A percentile compares a stretch with the other conserved stretches of the same genome.
These are phyloP conservation scores for Campoplex nolae DNA, from an alignment of 2,888 invertebrate genomes.

Conservation along the genomic window DNA sequence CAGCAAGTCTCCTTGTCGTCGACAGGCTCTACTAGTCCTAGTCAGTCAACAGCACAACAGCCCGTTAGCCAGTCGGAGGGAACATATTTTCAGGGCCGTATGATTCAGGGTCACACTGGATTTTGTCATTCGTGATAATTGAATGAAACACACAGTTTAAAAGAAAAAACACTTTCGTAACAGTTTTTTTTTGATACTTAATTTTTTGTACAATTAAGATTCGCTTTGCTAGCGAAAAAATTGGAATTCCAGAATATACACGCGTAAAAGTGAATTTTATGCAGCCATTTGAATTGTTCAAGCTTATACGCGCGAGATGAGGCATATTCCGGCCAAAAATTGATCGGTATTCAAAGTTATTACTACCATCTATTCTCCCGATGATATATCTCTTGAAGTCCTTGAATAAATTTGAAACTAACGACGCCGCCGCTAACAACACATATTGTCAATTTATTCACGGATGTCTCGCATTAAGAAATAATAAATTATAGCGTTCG, in stretches of 20 bases:
- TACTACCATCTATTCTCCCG: no score
- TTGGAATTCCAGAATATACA: background rate
- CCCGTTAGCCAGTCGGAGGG: background rate
- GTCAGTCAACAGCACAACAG: no score
- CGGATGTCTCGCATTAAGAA: background rate
- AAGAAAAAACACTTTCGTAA: background rate
- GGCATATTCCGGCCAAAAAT: no score
- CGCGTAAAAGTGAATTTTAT: background rate
- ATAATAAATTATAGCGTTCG: background rate
- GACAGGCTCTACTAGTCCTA: no score
- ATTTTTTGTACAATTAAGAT: background rate
- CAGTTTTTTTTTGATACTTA: background rate
- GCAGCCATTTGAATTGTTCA: background rate
- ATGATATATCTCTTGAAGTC: no score
- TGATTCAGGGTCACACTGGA: no score
- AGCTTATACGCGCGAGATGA: no score
- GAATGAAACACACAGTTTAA: background rate
- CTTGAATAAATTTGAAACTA: no score
- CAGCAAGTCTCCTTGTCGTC: background rate
- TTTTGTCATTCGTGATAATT: background rate
- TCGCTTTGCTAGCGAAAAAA: background rate
- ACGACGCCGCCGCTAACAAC: no score
- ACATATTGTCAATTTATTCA: no score
- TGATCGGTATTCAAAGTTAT: no score
- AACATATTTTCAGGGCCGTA: no score